These are phyloP conservation scores for Drosophila borborema DNA, from an alignment of 2,888 invertebrate genomes.

Conservation along the genomic window DNA sequence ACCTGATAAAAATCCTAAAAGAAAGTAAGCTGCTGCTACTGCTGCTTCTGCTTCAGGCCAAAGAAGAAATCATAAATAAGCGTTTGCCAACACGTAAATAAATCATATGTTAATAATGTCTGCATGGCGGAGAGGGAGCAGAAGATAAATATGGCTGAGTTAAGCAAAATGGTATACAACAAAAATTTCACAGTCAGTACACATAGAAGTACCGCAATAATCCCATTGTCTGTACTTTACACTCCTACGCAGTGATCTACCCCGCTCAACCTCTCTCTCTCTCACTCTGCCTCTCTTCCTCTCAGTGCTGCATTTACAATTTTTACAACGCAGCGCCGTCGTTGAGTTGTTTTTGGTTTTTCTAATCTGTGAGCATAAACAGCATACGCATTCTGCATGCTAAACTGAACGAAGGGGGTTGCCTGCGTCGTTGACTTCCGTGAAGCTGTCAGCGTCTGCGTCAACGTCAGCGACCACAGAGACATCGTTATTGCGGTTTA, in stretches of 20 bases:
- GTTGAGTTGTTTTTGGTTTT: conserved; percentile 11
- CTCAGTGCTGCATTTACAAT: conserved; percentile 26
- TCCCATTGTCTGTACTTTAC: conserved; percentile 5
- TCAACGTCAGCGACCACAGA: background rate
- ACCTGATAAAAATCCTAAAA: conserved; percentile 35
- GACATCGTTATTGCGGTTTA: conserved; percentile 52
- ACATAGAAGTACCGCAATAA: conserved; percentile 51
- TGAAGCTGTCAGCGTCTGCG: conserved; percentile 28
- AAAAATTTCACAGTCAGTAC: conserved; percentile 70
- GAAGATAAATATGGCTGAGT: conserved; percentile 10
- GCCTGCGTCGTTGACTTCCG: conserved; percentile 46
- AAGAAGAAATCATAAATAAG: conserved; percentile 49
- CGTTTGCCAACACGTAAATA: conserved; percentile 51
- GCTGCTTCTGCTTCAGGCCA: conserved; percentile 2
- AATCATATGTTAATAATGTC: conserved; percentile 39
- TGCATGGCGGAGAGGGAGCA: background rate
- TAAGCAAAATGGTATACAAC: conserved; percentile 60
- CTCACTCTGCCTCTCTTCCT: background rate
- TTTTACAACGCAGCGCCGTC: conserved; percentile 30
- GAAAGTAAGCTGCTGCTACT: conserved; percentile 38
- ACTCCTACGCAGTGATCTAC: conserved; percentile 14
- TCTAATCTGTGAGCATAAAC: conserved; percentile 48
- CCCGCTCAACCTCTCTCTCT: background rate
- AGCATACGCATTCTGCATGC: conserved; percentile 58
- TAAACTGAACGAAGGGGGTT: conserved; percentile 29